These are phyloP conservation scores for Nematolebias whitei DNA, from an alignment of 2,113 vertebrate species.

Conservation along the genomic window DNA sequence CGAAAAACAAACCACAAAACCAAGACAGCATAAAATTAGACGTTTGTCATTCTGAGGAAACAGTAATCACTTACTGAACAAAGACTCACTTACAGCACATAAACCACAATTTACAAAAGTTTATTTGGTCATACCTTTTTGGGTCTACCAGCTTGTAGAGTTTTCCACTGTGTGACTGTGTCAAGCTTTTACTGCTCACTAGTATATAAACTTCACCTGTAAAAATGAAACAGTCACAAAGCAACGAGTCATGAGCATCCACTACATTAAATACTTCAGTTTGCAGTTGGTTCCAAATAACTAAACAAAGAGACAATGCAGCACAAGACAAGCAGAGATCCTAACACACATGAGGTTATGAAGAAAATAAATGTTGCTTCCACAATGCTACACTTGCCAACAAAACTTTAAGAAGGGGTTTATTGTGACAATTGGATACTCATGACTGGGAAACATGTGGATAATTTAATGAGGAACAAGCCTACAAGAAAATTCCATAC, in stretches of 20 bases:
- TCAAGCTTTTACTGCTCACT: slow-evolving; percentile 94
- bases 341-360: slow-evolving; percentile 19
- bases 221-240: slow-evolving; percentile 47
- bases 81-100: slow-evolving; percentile 10
- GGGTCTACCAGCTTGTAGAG: slow-evolving; percentile 97
- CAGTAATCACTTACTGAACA: slow-evolving; percentile 10
- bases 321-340: slow-evolving; percentile 4
- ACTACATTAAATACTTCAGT: slow-evolving; percentile 5
- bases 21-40: slow-evolving; percentile 8
- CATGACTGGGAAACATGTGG: slow-evolving; percentile 69
- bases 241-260: slow-evolving; percentile 6
- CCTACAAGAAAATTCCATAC: slow-evolving; percentile 71
- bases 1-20: slow-evolving; percentile 11
- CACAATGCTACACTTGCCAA: slow-evolving; percentile 62
- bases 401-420: slow-evolving; percentile 50
- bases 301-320: slow-evolving; percentile 9
- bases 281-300: not conserved
- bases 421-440: slow-evolving; percentile 69
- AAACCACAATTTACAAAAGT: slow-evolving; percentile 12
- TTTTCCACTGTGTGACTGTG: slow-evolving; percentile 92
- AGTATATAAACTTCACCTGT: slow-evolving; percentile 96
- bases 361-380: slow-evolving; percentile 40
- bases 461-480: slow-evolving; percentile 78
- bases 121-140: slow-evolving; percentile 85
- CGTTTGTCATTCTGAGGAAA: slow-evolving; percentile 5